phyloP scores from a whole-genome alignment of 2,797 vertebrate genomes.

The Potorous gilbertii region DNA sequence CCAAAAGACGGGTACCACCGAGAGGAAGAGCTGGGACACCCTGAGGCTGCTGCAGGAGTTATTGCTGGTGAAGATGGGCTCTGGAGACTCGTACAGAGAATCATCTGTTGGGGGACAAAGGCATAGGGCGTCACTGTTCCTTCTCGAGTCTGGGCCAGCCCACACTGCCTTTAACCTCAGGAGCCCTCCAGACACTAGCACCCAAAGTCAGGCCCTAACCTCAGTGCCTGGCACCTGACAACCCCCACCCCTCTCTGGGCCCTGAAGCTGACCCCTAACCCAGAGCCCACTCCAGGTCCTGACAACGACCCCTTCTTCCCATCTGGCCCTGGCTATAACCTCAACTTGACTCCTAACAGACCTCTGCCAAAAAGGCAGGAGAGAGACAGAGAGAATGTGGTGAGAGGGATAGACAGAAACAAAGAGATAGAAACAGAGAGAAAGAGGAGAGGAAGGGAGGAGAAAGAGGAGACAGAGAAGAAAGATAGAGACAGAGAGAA shows the following conservation, averaged over 20 bases:
- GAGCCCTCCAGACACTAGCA: background rate
- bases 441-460: too few species aligned
- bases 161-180: background rate
- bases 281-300: fast-evolving
- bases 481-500: background rate
- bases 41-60: slow-evolving; percentile 87
- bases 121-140: fast-evolving
- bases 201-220: background rate
- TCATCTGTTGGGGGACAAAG: slow-evolving; percentile 87
- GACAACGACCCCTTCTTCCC: background rate
- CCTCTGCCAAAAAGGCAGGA: background rate
- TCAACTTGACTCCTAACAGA: background rate
- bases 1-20: slow-evolving; percentile 84
- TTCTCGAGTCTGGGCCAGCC: background rate
- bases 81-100: slow-evolving; percentile 95
- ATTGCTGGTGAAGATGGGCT: slow-evolving; percentile 97
- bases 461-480: background rate
- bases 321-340: background rate
- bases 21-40: slow-evolving; percentile 80
- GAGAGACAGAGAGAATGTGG: background rate
- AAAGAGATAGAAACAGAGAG: too few species aligned
- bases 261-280: background rate
- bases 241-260: background rate
- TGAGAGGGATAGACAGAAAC: background rate
- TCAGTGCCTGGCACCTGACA: background rate